Evolutionary conservation across 2,797 vertebrate species (phyloP).

Genomic region (Clarias pachynema): DNA sequence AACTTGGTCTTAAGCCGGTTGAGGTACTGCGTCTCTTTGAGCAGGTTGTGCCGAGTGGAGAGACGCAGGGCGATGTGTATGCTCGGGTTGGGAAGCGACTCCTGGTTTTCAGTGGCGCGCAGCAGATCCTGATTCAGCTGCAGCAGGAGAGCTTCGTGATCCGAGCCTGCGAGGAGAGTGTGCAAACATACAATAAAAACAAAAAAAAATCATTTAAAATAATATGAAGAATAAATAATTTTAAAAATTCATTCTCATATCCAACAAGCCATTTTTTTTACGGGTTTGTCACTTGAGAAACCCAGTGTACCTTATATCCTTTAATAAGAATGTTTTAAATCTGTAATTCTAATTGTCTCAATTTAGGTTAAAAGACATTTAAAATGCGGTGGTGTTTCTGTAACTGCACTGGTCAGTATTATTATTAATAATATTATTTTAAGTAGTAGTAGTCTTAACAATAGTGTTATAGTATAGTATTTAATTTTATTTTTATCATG

Average conservation of each 20-base stretch:
- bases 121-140: slow-evolving; percentile 79
- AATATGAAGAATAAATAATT: not conserved
- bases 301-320: no score
- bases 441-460: no score
- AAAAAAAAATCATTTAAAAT: not conserved
- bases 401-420: not conserved
- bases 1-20: slow-evolving; percentile 71
- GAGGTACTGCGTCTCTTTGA: slow-evolving; percentile 76
- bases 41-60: slow-evolving; percentile 73
- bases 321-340: no score
- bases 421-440: not conserved
- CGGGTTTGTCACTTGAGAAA: not conserved
- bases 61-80: slow-evolving; percentile 88
- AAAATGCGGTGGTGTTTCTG: not conserved
- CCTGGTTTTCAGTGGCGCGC: slow-evolving; percentile 64
- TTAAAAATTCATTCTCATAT: not conserved
- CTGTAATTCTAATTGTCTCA: not conserved
- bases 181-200: not conserved
- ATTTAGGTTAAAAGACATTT: not conserved
- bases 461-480: no score
- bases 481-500: not conserved
- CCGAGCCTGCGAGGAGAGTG: slow-evolving; percentile 39
- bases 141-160: slow-evolving; percentile 65
- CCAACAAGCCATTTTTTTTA: not conserved
- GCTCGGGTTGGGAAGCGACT: slow-evolving; percentile 80